Base-by-base conservation (phyloP, 2,797 vertebrate genomes). In the Chrysocyon brachyurus region DNA sequence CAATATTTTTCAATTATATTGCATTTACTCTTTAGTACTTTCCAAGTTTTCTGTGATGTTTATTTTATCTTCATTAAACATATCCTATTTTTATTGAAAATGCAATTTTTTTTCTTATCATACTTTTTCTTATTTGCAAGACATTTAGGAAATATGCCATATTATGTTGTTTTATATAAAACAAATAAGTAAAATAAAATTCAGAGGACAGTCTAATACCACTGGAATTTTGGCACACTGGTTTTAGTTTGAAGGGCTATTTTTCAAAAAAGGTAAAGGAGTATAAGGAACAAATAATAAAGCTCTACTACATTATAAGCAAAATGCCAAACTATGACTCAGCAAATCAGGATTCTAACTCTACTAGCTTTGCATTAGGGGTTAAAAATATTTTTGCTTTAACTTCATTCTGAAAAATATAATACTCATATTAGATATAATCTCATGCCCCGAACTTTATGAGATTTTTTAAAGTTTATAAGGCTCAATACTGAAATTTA, bases 51-150 rank as follows among this genome's bases (percentile, higher is more conserved):
- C 14, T 79, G 22, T 15, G 17, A 59, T 95, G 6, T 63, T 63
- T 72, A 78, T 52, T 73, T 63, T 40, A 21, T 56, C 57, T 90
- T 88, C 56, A 75, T n/a, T 17, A 84, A 78, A 31, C 24, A 82
- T 78, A 36, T 12, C 31, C 1, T 46, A 61, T n/a, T 91, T 57
- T 49, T 78, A 64, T 8, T 52, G 3, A 46, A 79, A 36, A n/a
- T 83, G 17, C 6, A 22, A 0, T 1, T 2, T 28, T 28, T n/a
- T n/a, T 33, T 12, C 11, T 19, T 36, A 61, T 28, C 5, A 12
- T 77, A 24, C 12, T 52, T 61, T 36, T 94, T 87, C 31, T 59
- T 57, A 70, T 26, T 57, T 72, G 31, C 12, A 79, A 79, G 56
- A 81, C 40, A 95, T 54, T 52, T 79, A 72, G 11, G 40, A 78